Evolutionary conservation across 1,140 invertebrate species (phyloP).

Genomic region (Saccostrea cuccullata): DNA sequence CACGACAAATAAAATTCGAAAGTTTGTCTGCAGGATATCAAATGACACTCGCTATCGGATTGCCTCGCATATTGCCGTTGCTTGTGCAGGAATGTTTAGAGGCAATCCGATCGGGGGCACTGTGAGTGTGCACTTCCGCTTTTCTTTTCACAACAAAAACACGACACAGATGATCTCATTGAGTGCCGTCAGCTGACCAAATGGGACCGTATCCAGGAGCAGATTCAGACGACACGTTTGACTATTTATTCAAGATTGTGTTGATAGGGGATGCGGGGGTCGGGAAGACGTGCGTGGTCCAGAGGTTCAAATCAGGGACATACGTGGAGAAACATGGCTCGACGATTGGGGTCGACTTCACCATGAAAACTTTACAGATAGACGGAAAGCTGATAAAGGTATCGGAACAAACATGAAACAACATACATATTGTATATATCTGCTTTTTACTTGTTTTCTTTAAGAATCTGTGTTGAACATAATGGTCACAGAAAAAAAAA

Average conservation of each 20-base stretch:
- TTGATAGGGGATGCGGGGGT: slow-evolving; percentile 79
- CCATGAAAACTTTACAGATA: slow-evolving; percentile 95
- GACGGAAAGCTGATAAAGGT: slow-evolving; percentile 97
- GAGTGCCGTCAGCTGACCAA: slow-evolving; percentile 5
- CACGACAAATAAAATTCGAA: too few relatives aligned
- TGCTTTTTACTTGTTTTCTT: too few relatives aligned
- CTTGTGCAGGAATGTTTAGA: too few relatives aligned
- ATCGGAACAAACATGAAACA: neutral
- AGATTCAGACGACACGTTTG: slow-evolving; percentile 76
- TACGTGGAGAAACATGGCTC: slow-evolving; percentile 95
- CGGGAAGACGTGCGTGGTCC: slow-evolving; percentile 82
- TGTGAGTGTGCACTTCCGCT: neutral
- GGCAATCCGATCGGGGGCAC: too few relatives aligned
- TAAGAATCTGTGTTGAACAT: too few relatives aligned
- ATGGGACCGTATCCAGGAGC: slow-evolving; percentile 51
- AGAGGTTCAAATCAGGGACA: slow-evolving; percentile 94
- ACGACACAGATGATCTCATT: slow-evolving; percentile 28
- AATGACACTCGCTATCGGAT: too few relatives aligned
- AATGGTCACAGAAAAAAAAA: too few relatives aligned
- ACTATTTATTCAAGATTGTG: slow-evolving; percentile 78
- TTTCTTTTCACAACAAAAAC: slow-evolving; percentile 27
- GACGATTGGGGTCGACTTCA: slow-evolving; percentile 97
- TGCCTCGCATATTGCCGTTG: too few relatives aligned
- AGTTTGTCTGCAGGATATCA: too few relatives aligned
- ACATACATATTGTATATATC: too few relatives aligned